Evolutionary conservation across 2,888 invertebrate genomes (phyloP), one percentile per base, ranked within the genome.

Genomic region (Lycia hirtaria): DNA sequence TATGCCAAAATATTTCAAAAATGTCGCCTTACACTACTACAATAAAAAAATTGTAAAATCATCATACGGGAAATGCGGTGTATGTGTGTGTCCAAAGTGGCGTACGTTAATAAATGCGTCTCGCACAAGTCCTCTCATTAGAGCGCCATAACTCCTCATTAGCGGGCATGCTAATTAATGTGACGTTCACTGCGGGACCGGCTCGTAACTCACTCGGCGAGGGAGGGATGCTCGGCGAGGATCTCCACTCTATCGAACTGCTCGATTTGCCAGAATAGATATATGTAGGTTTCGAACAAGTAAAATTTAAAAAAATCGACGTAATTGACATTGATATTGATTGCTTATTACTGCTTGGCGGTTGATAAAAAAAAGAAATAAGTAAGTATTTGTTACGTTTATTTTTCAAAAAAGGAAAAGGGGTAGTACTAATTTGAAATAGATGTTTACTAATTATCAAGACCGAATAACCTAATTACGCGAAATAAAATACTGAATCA

Each of bases 61-160:
- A 12, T 3, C 14, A 10, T 10, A 9, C 24, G 10, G 15, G 12
- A 14, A 14, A 15, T 32, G n/a, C n/a, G n/a, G n/a, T n/a, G n/a
- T 12, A 12, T 12, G 19, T 15, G 33, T 47, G 33, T 38, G 50
- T 51, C 52, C 52, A 19, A 57, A 52, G 52, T 53, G 41, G 43
- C 43, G 52, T 58, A 43, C 41, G 64, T 67, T 68, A 70, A 70
- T 70, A 70, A 68, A 68, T 68, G 68, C 68, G 66, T 68, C 67
- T 62, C 53, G 58, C 59, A 69, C 64, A 67, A 84, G 83, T 85
- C 85, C 82, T 82, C 87, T 91, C 89, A 90, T 91, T 91, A 90
- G 87, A 85, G 83, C 79, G 80, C 88, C 87, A 90, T 91, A 91
- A 91, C 87, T 92, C 87, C 89, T 91, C 91, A 92, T 92, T 92